A percentile compares a stretch with the other conserved stretches of the same genome.
Conservation (phyloP, 1,140 invertebrate species). For the Drosophila insularis region DNA sequence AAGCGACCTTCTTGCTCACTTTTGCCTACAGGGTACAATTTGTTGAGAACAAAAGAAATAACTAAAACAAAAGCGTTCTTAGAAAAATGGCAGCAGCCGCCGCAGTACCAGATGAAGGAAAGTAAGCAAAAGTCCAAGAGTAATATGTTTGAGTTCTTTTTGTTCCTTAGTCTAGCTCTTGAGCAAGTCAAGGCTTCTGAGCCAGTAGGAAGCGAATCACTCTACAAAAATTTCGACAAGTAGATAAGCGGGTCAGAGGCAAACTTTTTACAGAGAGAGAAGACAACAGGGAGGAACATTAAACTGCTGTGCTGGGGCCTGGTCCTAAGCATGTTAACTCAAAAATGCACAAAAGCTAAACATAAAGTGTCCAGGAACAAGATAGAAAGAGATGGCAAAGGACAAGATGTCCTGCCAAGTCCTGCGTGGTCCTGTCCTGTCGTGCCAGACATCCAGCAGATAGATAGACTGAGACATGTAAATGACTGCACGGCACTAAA, state of each 20-base stretch:
- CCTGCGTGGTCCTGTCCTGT: background rate
- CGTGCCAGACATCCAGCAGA: slow-evolving; percentile 7
- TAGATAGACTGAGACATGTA: slow-evolving; percentile 61
- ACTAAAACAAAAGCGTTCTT: slow-evolving; percentile 65
- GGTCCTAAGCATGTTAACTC: slow-evolving; percentile 72
- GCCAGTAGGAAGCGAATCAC: slow-evolving; percentile 18
- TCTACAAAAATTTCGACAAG: slow-evolving; percentile 63
- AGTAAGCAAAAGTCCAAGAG: slow-evolving; percentile 69
- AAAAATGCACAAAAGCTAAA: slow-evolving; percentile 73
- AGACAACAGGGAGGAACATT: slow-evolving; percentile 47
- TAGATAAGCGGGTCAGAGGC: slow-evolving; percentile 50
- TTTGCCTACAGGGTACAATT: slow-evolving; percentile 5
- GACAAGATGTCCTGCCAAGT: slow-evolving; percentile 35
- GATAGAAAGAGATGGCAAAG: slow-evolving; percentile 4
- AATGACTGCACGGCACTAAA: slow-evolving; percentile 47
- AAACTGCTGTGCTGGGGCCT: slow-evolving; percentile 57
- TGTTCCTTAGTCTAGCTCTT: background rate
- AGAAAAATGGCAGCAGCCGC: slow-evolving; percentile 42
- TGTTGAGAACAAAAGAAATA: slow-evolving; percentile 56
- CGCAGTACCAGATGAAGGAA: slow-evolving; percentile 14
- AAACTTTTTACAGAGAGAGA: slow-evolving; percentile 20
- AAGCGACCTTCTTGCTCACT: background rate
- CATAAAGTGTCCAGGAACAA: slow-evolving; percentile 61
- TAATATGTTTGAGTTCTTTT: slow-evolving; percentile 67
- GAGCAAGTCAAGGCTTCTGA: slow-evolving; percentile 30